Evolutionary conservation across 2,888 invertebrate genomes (phyloP).

Genomic region (Sceliomorpha sp.): DNA sequence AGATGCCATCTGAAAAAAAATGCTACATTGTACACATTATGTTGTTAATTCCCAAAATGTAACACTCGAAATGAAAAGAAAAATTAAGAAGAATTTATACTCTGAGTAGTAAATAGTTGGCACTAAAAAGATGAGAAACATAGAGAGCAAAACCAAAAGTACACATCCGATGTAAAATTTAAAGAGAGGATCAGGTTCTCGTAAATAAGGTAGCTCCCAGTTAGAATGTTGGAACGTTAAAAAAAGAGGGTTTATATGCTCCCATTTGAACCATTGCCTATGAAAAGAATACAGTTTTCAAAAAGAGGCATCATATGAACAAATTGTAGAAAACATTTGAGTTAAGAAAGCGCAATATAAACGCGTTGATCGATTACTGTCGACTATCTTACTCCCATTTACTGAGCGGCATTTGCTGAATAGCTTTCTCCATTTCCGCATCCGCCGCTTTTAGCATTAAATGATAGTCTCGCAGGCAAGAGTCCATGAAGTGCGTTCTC

Average conservation of each 20-base stretch:
- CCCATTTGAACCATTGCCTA: conserved; percentile 86
- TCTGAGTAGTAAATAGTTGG: conserved; percentile 83
- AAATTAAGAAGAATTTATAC: too few relatives aligned
- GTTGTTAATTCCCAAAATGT: too few relatives aligned
- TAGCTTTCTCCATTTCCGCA: conserved; percentile 89
- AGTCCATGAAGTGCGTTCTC: conserved; percentile 86
- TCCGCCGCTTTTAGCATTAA: conserved; percentile 86
- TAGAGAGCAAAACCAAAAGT: conserved; percentile 83
- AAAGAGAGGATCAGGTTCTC: conserved; percentile 90
- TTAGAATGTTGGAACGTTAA: conserved; percentile 84
- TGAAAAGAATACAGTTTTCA: conserved; percentile 64
- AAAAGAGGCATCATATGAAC: not conserved
- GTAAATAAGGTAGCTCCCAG: conserved; percentile 87
- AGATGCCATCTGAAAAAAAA: conserved; percentile 75
- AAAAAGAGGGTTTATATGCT: conserved; percentile 83
- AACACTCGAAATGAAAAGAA: too few relatives aligned
- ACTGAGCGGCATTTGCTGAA: conserved; percentile 91
- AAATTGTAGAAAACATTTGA: too few relatives aligned
- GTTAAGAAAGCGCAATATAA: too few relatives aligned
- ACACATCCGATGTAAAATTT: conserved; percentile 88
- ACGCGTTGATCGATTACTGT: too few relatives aligned
- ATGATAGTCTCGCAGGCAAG: conserved; percentile 84
- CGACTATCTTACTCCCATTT: conserved; percentile 87
- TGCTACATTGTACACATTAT: not conserved
- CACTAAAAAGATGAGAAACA: conserved; percentile 82